Evolutionary conservation across 2,797 vertebrate genomes (phyloP), one percentile per base, ranked within the genome.

Genomic region (Lacerta bilineata): DNA sequence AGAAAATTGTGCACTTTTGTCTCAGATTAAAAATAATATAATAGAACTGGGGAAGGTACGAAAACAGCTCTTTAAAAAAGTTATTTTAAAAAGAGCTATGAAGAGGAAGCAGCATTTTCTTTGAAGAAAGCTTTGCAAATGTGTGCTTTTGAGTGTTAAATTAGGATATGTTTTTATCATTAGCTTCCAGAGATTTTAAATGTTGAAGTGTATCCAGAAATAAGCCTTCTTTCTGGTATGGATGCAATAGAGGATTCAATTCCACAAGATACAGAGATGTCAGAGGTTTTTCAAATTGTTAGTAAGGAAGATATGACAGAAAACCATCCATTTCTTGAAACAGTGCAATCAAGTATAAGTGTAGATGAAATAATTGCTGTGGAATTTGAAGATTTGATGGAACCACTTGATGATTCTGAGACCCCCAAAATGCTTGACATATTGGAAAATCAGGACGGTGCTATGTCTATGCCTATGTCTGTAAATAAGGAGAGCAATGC

Each of bases 131-230:
- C 11, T 27, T 82, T 27, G 36, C 10, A 84, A 13, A 33, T 11
- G 25, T 43, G 18, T 2, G 11, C n/a, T 50, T 86, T 87, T 72
- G 71, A 55, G 4, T 86, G 59, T 71, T 88, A 83, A 83, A 2
- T 80, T 61, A 90, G 15, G 0, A 1, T 17, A 6, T n/a, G 18
- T 75, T 68, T 66, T 91, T 93, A 88, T 83, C 90, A 0, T 93
- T 95, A 87, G n/a, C 43, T 95, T 92, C 79, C 17, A 82, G 61
- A 75, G 92, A 87, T 85, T 87, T 88, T 93, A 89, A 89, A 41
- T 92, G 80, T 89, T 91, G 80, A 92, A 87, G 88, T 84, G 0
- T 90, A 61, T 91, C 81, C 93, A 92, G 94, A 95, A 94, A 69
- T 84, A 92, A 95, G 69, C 43, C 77, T 94, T 83, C 90, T 72